Evolutionary conservation across 2,888 invertebrate genomes (phyloP), one percentile per base, ranked within the genome.

Genomic region (Andrena bicolor): DNA sequence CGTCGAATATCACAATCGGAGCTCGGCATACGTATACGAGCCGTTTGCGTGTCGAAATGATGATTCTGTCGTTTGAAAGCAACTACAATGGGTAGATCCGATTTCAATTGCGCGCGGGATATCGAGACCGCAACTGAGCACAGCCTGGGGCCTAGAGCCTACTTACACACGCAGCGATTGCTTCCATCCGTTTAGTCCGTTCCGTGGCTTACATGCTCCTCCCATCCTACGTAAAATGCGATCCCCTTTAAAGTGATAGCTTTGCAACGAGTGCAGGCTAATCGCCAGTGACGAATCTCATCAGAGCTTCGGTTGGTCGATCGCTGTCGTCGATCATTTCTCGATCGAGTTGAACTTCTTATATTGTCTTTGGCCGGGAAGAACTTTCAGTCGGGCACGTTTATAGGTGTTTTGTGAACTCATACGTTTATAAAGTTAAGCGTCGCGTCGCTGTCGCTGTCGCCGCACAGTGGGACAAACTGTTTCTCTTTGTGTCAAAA

Each of bases 201-300:
- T 76, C 64, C 28, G 13, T 41, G 16, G 16, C 16, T 41, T 16
- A 16, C 41, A 41, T 16, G 4, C 35, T 35, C 10, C 41, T 1
- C 16, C 16, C 1, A 41, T 41, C 41, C 16, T 41, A 16, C 16
- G 41, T 16, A 41, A 41, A 41, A 74, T 58, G 28, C 77, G 81
- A 72, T 85, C 69, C 86, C 68, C 84, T 87, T 87, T 87, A 84
- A 87, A 85, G 76, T 35, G 74, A 75, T 28, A 72, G 65, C 80
- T 30, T 30, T 10, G 61, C 70, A 58, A 80, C 77, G 71, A 68
- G 26, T 68, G 61, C 76, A 72, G 78, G 65, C 69, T 76, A 69
- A 78, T 73, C 75, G 60, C 60, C 26, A 63, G 58, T 16, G 13
- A 1, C 5, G 4, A 66, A 78, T 82, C 70, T 75, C 76, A 76